Evolutionary conservation across 2,888 invertebrate species (phyloP), one percentile per base, ranked within the genome.

Genomic region (Dolomedes plantarius): DNA sequence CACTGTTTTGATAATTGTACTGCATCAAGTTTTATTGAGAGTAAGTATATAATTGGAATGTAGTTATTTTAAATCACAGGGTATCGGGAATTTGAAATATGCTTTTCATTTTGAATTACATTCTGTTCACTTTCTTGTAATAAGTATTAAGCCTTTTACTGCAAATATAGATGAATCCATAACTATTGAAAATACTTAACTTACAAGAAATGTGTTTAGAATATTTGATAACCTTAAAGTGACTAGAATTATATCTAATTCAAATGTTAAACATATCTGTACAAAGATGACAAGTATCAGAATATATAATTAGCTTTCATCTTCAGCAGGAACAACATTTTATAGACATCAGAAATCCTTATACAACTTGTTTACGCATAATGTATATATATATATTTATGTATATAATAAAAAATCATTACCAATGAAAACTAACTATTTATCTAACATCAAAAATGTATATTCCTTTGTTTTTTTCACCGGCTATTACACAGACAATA

Each of bases 191-290:
- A 56, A 56, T 56, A 56, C 56, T 36, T 36, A 11, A 36, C 36
- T 46, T 46, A 19, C 23, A 56, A 56, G 56, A 56, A 19, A 56
- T 23, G 11, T 23, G 56, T 5, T 23, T 56, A 56, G 56, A 56
- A 56, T 56, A 56, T 1, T 23, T 56, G 23, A 36, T 56, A 56
- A 46, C 46, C 46, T 46, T 46, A 46, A 74, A 32, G 32, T 82
- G 82, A 82, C 82, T 82, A 82, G 82, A 82, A 71, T 69, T 69
- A 68, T 82, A 62, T 31, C 65, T 41, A 80, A 75, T 81, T 81
- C 64, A 82, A 56, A 73, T 50, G 64, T 78, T 71, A 78, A 78
- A 80, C 72, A 75, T 65, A 72, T 80, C 72, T 80, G 46, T 62
- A 82, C 75, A 82, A 16, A 75, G 50, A 16, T 69, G 50, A 68